Conservation (phyloP, 2,888 invertebrate genomes). For the Hypercompe scribonia region DNA sequence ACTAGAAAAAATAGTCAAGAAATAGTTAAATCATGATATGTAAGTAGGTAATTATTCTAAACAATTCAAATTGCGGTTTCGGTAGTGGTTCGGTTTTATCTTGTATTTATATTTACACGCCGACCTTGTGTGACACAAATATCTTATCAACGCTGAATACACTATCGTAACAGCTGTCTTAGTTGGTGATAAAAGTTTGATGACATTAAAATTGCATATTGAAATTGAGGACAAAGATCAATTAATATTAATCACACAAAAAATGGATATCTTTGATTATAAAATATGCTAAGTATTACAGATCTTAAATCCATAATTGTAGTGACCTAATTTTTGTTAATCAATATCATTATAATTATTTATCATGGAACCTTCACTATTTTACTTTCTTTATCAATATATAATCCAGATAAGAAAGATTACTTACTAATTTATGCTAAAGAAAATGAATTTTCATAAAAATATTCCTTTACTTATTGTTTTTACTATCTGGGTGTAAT, state of each 20-base stretch:
- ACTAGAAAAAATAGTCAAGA: background rate
- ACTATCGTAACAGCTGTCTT: conserved; percentile 31
- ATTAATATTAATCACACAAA: background rate
- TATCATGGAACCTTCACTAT: background rate
- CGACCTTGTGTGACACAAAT: conserved; percentile 26
- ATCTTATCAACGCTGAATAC: conserved; percentile 32
- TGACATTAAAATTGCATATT: conserved; percentile 20
- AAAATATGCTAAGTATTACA: background rate
- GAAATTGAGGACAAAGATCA: background rate
- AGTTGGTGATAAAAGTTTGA: conserved; percentile 30
- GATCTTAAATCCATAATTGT: background rate
- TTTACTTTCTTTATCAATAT: background rate
- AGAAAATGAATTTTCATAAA: background rate
- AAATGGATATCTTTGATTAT: background rate
- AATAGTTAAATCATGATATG: background rate
- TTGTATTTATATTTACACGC: background rate
- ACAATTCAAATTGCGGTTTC: background rate
- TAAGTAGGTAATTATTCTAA: background rate
- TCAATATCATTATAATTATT: background rate
- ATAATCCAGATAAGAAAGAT: background rate
- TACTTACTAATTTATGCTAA: background rate
- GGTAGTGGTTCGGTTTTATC: background rate
- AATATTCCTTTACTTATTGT: background rate
- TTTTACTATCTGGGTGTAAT: too few relatives aligned
- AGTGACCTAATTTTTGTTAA: background rate